A percentile compares a stretch with the other conserved stretches of the same genome.
Evolutionary conservation across 2,797 vertebrate species (phyloP).

Genomic region (Spinus pinus): DNA sequence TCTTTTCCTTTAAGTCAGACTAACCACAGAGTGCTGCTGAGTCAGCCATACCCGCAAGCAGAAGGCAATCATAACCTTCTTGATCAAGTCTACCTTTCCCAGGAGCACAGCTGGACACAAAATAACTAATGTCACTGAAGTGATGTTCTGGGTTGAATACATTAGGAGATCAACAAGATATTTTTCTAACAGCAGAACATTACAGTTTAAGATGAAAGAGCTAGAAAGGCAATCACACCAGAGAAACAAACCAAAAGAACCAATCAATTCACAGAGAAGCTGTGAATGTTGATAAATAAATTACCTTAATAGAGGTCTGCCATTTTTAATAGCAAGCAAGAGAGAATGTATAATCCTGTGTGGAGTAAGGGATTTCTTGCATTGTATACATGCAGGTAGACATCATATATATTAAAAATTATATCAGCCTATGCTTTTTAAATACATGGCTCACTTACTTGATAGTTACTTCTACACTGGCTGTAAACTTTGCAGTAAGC

Average conservation of each 20-base stretch:
- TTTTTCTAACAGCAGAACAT: neutral
- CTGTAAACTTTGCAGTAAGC: neutral
- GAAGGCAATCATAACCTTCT: neutral
- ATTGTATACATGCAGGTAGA: neutral
- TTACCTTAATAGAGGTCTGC: neutral
- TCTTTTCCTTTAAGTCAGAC: constrained; percentile 18
- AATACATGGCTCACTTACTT: neutral
- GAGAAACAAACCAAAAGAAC: neutral
- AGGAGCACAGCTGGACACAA: neutral
- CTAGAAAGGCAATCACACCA: neutral
- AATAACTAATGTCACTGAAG: neutral
- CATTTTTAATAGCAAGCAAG: neutral
- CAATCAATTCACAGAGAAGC: neutral
- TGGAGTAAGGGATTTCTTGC: neutral
- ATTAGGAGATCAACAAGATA: neutral
- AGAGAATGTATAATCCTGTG: neutral
- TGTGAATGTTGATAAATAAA: neutral
- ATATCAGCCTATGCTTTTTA: neutral
- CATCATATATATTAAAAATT: neutral
- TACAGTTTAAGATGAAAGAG: neutral
- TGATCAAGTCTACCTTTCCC: neutral
- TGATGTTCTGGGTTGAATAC: neutral
- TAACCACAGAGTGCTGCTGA: constrained; percentile 18
- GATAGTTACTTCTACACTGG: neutral
- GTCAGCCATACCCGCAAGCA: constrained; percentile 11